Conservation (phyloP, 2,888 invertebrate species). For the Aporophyla lueneburgensis region DNA sequence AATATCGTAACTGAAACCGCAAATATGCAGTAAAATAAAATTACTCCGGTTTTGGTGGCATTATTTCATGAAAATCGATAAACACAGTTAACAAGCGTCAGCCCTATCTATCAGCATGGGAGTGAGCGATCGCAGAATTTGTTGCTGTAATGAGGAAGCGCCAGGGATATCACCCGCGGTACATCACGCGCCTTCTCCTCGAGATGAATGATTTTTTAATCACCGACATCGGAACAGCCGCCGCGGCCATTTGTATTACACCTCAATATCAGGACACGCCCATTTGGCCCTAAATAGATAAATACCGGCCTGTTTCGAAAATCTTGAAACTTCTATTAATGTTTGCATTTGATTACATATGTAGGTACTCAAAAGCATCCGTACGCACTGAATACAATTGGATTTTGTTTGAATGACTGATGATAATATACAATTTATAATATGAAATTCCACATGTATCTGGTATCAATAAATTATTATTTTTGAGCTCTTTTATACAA, state of each 20-base stretch:
- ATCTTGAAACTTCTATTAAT: neutral
- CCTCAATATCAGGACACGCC: constrained; percentile 17
- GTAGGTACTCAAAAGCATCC: too few relatives aligned
- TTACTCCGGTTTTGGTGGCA: too few relatives aligned
- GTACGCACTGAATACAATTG: neutral
- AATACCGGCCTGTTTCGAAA: neutral
- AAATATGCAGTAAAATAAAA: neutral
- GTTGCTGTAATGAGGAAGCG: constrained; percentile 69
- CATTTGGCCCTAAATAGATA: constrained; percentile 28
- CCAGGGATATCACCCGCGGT: constrained; percentile 58
- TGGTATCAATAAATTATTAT: neutral
- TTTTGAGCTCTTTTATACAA: neutral
- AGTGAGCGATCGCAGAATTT: constrained; percentile 69
- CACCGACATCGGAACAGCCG: constrained; percentile 35
- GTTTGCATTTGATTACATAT: neutral
- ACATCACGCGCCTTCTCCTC: constrained; percentile 37
- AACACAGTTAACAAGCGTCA: constrained; percentile 11
- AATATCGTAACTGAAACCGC: too few relatives aligned
- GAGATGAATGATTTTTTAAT: constrained; percentile 61
- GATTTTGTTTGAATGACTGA: neutral
- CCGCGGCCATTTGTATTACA: constrained; percentile 37
- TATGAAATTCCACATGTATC: too few relatives aligned
- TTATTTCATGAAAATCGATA: constrained; percentile 18
- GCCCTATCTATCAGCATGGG: constrained; percentile 22
- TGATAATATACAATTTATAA: neutral